Conservation (phyloP, 2,113 vertebrate genomes). For the Aegypius monachus region DNA sequence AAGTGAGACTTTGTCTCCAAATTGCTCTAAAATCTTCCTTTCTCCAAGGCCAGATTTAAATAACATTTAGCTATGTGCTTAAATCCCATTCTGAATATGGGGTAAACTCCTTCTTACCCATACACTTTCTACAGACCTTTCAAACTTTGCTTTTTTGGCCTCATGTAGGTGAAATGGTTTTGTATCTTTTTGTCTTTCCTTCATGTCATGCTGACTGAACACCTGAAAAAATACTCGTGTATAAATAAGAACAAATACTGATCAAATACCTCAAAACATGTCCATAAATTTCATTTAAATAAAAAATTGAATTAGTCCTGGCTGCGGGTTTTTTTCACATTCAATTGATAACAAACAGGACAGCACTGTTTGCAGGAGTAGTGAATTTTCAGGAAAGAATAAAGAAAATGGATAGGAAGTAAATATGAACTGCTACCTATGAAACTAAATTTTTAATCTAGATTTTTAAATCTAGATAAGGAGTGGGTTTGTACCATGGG, state of each 20-base stretch:
- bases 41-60: not conserved
- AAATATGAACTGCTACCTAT: not conserved
- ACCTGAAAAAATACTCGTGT: not conserved
- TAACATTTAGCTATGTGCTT: not conserved
- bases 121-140: not conserved
- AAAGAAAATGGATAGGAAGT: not conserved
- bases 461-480: not conserved
- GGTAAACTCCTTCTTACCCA: not conserved
- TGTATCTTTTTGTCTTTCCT: not conserved
- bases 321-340: not conserved
- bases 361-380: not conserved
- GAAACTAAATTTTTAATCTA: not conserved
- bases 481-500: not conserved
- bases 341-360: not conserved
- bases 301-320: not conserved
- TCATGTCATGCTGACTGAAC: not conserved
- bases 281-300: slow-evolving; percentile 38
- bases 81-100: not conserved
- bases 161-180: not conserved
- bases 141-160: not conserved
- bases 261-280: slow-evolving; percentile 27
- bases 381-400: not conserved
- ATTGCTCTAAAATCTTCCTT: not conserved
- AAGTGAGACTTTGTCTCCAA: not conserved
- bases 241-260: not conserved